phyloP scores from a whole-genome alignment of 2,888 invertebrate genomes.

The Morinoia aosen region DNA sequence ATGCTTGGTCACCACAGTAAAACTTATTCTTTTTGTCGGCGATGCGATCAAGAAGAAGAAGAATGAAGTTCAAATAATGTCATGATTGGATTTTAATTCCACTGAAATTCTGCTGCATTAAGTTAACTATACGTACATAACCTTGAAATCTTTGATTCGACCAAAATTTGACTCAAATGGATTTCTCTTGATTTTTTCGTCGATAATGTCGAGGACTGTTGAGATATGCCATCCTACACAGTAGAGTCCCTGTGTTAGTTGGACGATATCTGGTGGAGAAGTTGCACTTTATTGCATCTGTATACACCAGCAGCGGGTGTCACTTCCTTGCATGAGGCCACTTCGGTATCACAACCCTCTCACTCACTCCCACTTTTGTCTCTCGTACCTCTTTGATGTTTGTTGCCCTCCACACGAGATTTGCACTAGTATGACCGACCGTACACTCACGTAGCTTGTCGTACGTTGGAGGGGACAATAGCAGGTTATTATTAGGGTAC shows the following conservation, averaged over 20 bases:
- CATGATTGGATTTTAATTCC: neutral
- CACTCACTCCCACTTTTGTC: neutral
- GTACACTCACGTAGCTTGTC: no score
- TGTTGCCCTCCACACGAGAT: neutral
- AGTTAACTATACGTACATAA: neutral
- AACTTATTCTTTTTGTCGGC: neutral
- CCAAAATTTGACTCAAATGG: neutral
- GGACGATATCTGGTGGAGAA: neutral
- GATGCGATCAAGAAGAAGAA: constrained; percentile 5
- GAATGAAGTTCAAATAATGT: neutral
- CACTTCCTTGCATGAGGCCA: neutral
- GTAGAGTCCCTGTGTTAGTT: neutral
- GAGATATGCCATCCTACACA: neutral
- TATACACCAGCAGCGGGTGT: neutral
- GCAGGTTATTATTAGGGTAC: no score
- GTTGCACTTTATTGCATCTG: neutral
- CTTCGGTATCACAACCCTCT: neutral
- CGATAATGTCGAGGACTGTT: neutral
- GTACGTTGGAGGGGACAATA: no score
- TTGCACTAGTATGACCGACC: neutral
- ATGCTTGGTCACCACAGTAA: neutral
- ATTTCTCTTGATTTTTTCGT: neutral
- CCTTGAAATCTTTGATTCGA: neutral
- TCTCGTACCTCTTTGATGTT: neutral
- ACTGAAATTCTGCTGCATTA: neutral